phyloP scores from a whole-genome alignment of 1,140 invertebrate genomes.

The Phenacoccus solenopsis region DNA sequence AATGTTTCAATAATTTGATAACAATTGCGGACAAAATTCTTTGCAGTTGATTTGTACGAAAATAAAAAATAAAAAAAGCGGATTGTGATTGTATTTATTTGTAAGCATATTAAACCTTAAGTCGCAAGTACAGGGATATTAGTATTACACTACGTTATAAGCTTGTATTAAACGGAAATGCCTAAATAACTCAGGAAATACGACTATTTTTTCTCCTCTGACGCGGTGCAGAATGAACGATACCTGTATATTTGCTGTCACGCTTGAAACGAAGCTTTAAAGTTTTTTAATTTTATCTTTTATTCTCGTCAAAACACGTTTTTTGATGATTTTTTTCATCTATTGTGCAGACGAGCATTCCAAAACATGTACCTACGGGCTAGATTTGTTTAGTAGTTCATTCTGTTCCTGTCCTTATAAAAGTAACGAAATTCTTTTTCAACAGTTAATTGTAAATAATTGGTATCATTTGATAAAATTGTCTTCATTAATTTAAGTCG shows the following conservation, averaged over 20 bases:
- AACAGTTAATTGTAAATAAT: neutral
- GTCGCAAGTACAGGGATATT: constrained; percentile 1
- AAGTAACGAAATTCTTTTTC: neutral
- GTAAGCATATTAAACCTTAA: neutral
- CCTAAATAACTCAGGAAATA: neutral
- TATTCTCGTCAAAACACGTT: no score
- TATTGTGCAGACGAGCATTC: neutral
- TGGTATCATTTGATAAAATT: constrained; percentile 3
- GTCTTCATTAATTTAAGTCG: neutral
- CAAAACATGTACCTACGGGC: neutral
- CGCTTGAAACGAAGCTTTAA: no score
- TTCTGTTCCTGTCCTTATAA: neutral
- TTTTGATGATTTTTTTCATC: no score
- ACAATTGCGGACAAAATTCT: neutral
- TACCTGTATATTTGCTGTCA: neutral
- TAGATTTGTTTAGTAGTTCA: neutral
- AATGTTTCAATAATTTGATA: neutral
- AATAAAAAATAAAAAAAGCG: neutral
- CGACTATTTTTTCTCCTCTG: neutral
- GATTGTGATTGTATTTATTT: neutral
- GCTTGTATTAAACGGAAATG: neutral
- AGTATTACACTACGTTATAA: neutral
- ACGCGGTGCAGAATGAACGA: neutral
- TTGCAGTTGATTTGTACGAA: neutral
- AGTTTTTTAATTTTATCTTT: no score